A percentile compares a stretch with the other conserved stretches of the same genome.
Evolutionary conservation across 1,140 invertebrate species (phyloP).

Genomic region (Drosophila ambigua): DNA sequence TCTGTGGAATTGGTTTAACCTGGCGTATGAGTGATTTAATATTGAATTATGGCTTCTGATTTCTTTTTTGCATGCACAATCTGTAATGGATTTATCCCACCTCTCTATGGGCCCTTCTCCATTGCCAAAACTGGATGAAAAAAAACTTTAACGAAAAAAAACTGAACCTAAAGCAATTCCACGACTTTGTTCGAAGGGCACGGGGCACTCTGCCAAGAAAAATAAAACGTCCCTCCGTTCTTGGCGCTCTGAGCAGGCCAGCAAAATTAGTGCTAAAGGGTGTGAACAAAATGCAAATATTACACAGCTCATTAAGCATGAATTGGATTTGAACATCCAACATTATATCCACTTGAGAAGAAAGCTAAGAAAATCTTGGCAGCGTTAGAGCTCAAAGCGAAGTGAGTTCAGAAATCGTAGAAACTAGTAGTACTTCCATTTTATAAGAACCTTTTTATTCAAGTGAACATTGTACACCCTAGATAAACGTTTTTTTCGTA

Average conservation of each 20-base stretch:
- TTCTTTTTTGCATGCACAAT: conserved; percentile 52
- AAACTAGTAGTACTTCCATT: too few relatives aligned
- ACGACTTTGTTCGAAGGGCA: conserved; percentile 9
- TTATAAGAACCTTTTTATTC: too few relatives aligned
- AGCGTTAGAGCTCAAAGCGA: background rate
- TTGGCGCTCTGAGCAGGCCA: conserved; percentile 35
- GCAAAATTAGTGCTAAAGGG: conserved; percentile 62
- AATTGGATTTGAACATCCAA: conserved; percentile 63
- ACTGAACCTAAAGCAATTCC: conserved; percentile 30
- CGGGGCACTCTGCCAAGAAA: conserved; percentile 68
- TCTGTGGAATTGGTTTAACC: conserved; percentile 67
- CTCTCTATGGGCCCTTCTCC: conserved; percentile 8
- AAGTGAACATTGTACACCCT: too few relatives aligned
- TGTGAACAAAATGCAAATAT: conserved; percentile 79
- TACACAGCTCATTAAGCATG: conserved; percentile 75
- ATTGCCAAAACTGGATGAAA: conserved; percentile 29
- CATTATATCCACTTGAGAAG: conserved; percentile 12
- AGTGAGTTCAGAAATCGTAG: too few relatives aligned
- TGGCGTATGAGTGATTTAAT: conserved; percentile 81
- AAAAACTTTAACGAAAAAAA: conserved; percentile 16
- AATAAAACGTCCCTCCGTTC: conserved; percentile 49
- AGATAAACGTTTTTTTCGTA: too few relatives aligned
- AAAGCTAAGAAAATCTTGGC: conserved; percentile 11
- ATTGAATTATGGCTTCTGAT: conserved; percentile 77
- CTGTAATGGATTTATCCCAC: conserved; percentile 70